Base-by-base conservation (phyloP, 2,797 vertebrate species). In the Sebastes iracundus region DNA sequence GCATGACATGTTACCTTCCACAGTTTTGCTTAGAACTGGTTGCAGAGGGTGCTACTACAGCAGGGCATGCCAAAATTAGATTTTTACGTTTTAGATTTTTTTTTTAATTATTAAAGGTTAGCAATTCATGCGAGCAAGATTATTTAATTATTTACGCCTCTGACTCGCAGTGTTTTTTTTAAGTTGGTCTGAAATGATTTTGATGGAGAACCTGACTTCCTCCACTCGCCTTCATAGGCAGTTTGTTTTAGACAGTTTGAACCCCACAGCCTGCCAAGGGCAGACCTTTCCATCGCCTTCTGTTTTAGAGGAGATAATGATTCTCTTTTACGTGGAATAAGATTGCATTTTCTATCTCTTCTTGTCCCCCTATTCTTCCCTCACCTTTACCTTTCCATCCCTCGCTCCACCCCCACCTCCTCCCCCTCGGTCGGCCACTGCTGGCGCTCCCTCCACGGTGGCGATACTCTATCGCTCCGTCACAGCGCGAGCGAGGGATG, bases 341-440 rank as follows among this genome's bases (percentile, higher is more conserved):
- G 89, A 95, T 95, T 95, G 89, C 88, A 90, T 94, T 94, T 94
- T 93, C 83, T 87, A 83, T 90, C 83, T 91, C 81, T 79, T 79
- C 81, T 77, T 55, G 28, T 82, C 75, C 82, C 84, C 83, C 75
- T 53, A 64, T 79, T 87, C 83, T 72, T 87, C 68, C 74, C 83
- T 91, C 90, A 90, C 92, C 86, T 90, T 90, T 90, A 90, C 89
- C 89, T 90, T 83, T 87, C 81, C 66, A 49, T 53, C 72, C 66
- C 86, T 83, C 84, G 32, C 81, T 69, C 84, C 80, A 13, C 56
- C 59, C 28, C 33, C 53, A 16, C 79, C 81, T 60, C 83, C 77
- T 79, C 85, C 72, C 75, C 75, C 27, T 82, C 75, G 28, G 84
- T 81, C 68, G 61, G 77, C 82, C 71, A 56, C 78, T 68, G 82